Base-by-base conservation (phyloP, 2,888 invertebrate genomes). In the Parnassius glacialis region DNA sequence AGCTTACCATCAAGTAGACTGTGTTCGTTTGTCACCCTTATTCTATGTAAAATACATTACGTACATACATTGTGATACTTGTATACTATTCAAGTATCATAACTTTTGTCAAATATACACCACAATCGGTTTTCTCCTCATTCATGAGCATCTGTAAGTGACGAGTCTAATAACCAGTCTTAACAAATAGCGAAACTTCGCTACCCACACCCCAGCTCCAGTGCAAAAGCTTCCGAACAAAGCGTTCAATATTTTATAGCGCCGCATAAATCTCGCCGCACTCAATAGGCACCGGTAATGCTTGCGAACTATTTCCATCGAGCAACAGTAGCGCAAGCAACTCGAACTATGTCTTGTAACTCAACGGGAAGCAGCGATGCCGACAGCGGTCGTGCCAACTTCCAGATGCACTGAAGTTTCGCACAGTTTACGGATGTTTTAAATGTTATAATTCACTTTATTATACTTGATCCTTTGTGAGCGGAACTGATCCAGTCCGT, bases 331-430 rank as follows among this genome's bases (percentile, higher is more conserved):
- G 52, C 42, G 51, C 56, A 61, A 57, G 47, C 52, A 57, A 44
- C 57, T 43, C 52, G 57, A 62, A 62, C 62, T 62, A 62, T 62
- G 48, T 50, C 53, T 48, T 60, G 57, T 58, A 47, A 50, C 50
- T 25, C 48, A 13, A 12, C 13, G 10, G 48, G 48, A 43, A 42
- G 20, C 51, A 52, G 52, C 56, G 45, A 43, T 16, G 61, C 56
- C 53, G 41, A 13, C 44, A 57, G 61, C 57, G 41, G 25, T 16
- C 42, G 52, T 48, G 25, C 48, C 43, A 62, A 62, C 62, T 62
- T 62, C 20, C 54, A 43, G 42, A 60, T 44, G n/a, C 52, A 57
- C 43, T 48, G 52, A 7, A n/a, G 43, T 55, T 53, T 54, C 52
- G 47, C 34, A 42, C 57, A 34, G 50, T 58, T 54, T 44, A 20